These are phyloP conservation scores for Anaspis maculata DNA, from an alignment of 2,888 invertebrate species.

Conservation along the genomic window DNA sequence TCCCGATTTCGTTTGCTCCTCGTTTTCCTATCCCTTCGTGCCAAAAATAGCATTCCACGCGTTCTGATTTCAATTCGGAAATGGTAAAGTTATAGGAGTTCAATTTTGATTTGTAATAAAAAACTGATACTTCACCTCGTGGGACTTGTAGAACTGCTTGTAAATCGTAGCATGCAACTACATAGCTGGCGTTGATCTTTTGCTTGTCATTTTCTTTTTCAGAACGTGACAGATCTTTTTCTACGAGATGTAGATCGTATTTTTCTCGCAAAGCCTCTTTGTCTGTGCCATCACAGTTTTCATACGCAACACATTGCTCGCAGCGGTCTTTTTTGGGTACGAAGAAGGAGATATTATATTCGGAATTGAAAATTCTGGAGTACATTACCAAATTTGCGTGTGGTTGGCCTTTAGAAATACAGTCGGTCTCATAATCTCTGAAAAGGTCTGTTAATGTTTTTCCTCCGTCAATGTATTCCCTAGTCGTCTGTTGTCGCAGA, in stretches of 20 bases:
- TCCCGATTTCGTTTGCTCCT: conserved; percentile 30
- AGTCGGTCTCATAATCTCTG: conserved; percentile 18
- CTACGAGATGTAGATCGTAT: conserved; percentile 16
- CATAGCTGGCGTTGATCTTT: conserved; percentile 5
- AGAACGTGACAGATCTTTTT: conserved; percentile 17
- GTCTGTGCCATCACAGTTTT: conserved; percentile 9
- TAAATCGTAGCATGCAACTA: conserved; percentile 20
- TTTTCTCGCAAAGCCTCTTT: conserved; percentile 11
- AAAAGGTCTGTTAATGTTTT: conserved; percentile 20
- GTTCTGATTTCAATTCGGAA: conserved; percentile 9
- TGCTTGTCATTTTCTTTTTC: conserved; percentile 18
- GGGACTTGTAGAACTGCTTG: conserved; percentile 22
- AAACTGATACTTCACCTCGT: conserved; percentile 18
- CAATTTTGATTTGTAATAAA: conserved; percentile 22
- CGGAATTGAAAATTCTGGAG: conserved; percentile 13
- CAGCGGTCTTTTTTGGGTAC: conserved; percentile 18
- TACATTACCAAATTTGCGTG: conserved; percentile 13
- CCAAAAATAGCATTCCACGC: conserved; percentile 29
- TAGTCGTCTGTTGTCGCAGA: neutral
- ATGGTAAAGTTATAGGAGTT: conserved; percentile 20
- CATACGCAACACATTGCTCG: conserved; percentile 9
- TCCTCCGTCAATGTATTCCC: conserved; percentile 20
- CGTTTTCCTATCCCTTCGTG: conserved; percentile 29
- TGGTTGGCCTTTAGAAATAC: conserved; percentile 9
- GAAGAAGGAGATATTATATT: conserved; percentile 18